A percentile compares a stretch with the other conserved stretches of the same genome.
phyloP scores from a whole-genome alignment of 1,140 invertebrate species.

The Heterodera carotae region DNA sequence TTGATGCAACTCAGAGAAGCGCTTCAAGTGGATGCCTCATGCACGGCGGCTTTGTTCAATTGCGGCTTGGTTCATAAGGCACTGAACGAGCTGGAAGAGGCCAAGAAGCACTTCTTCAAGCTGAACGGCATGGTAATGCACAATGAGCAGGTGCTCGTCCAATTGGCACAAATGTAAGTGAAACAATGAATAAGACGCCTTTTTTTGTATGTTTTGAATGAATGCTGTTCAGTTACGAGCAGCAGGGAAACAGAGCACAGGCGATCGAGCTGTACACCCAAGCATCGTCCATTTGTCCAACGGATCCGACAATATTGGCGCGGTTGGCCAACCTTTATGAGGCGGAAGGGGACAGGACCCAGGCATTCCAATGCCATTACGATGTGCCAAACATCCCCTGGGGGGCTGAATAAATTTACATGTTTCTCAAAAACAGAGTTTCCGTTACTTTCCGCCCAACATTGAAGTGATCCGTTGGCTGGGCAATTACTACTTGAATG shows the following conservation, averaged over 20 bases:
- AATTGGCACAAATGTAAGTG: constrained; percentile 81
- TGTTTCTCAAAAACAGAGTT: constrained; percentile 71
- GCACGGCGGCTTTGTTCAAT: constrained; percentile 88
- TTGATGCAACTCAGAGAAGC: constrained; percentile 69
- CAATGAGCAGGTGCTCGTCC: constrained; percentile 82
- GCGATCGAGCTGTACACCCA: constrained; percentile 78
- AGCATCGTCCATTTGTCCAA: constrained; percentile 78
- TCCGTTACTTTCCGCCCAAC: constrained; percentile 84
- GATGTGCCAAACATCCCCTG: constrained; percentile 72
- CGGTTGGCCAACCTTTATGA: constrained; percentile 84
- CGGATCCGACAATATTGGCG: constrained; percentile 79
- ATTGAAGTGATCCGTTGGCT: constrained; percentile 87
- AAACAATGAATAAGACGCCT: constrained; percentile 63
- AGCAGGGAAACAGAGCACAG: constrained; percentile 76
- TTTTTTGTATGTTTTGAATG: neutral
- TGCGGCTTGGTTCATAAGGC: constrained; percentile 35
- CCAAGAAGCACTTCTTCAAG: constrained; percentile 80
- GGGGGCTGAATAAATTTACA: constrained; percentile 1
- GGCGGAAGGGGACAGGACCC: constrained; percentile 81
- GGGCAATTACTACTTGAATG: constrained; percentile 85
- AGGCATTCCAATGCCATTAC: constrained; percentile 86
- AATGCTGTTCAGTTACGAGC: constrained; percentile 71
- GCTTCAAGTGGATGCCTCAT: constrained; percentile 79
- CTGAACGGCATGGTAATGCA: constrained; percentile 77
- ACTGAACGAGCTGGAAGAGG: constrained; percentile 74